Conservation (phyloP, 2,888 invertebrate species). For the Lycaena phlaeas region DNA sequence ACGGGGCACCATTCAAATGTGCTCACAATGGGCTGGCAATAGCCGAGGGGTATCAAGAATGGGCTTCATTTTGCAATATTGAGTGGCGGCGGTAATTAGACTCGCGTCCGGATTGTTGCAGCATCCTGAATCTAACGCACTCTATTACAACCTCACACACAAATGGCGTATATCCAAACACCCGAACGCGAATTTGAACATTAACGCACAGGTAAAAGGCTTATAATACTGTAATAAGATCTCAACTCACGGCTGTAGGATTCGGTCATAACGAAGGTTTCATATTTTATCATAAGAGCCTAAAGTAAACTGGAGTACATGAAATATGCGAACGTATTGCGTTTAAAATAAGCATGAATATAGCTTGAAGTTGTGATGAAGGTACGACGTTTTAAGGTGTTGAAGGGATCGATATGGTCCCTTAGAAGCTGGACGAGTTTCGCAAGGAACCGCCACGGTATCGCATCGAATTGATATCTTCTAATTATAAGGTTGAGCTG, state of each 20-base stretch:
- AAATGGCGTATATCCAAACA: constrained; percentile 15
- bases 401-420: constrained; percentile 42
- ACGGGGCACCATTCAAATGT: constrained; percentile 45
- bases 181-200: constrained; percentile 17
- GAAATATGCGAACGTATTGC: constrained; percentile 18
- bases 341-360: constrained; percentile 12
- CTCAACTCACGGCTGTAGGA: constrained; percentile 26
- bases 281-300: constrained; percentile 21
- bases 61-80: constrained; percentile 64
- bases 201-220: constrained; percentile 17
- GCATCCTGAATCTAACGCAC: constrained; percentile 66
- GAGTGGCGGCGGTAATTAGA: constrained; percentile 66
- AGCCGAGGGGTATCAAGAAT: constrained; percentile 53
- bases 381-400: constrained; percentile 21
- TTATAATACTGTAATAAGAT: constrained; percentile 19
- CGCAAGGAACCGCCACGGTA: constrained; percentile 60
- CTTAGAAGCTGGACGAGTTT: constrained; percentile 58
- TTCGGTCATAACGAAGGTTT: constrained; percentile 28
- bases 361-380: constrained; percentile 12
- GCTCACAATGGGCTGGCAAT: constrained; percentile 55
- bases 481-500: constrained; percentile 65
- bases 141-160: constrained; percentile 18
- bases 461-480: constrained; percentile 66
- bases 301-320: constrained; percentile 29
- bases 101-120: constrained; percentile 55